Base-by-base conservation (phyloP, 2,888 invertebrate genomes). In the Cheilosia vernalis region DNA sequence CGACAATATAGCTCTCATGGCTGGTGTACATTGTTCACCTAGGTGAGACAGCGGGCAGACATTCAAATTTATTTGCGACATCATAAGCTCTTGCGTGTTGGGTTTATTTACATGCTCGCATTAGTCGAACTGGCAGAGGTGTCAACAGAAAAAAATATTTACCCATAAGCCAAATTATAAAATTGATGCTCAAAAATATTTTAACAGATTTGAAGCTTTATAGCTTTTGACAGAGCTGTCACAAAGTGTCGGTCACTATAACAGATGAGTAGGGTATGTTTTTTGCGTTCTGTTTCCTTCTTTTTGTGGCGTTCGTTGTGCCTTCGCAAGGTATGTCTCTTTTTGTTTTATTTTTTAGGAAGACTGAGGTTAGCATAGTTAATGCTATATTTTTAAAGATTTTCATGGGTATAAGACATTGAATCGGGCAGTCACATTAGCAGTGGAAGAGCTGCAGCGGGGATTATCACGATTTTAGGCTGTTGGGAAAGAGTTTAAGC, bases 231-330 rank as follows among this genome's bases (percentile, higher is more conserved):
- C 58, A 58, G 37, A 17, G 70, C 63, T 72, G 70, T 72, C 79
- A 66, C 17, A 60, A 79, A 66, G 51, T 72, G 72, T 72, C 79
- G 72, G 72, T 79, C 72, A 60, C 79, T 64, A 72, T 79, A 61
- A 72, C 60, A 51, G 58, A 58, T 72, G 72, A 79, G 79, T 79
- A 72, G 79, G 79, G 79, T 72, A 58, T 70, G 30, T 56, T 42
- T 24, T 44, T 4, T 13, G 13, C 15, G 44, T 27, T 40, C 15
- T 19, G 9, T 55, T 51, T 66, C 19, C 58, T 51, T 21, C 47
- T 37, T 47, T 37, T 13, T 37, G 37, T 2, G 13, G 37, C 4
- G 37, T 10, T 37, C 30, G 13, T 37, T 13, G 37, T 37, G 10
- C 2, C 27, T 27, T 27, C 9, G 9, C 30, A 30, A 30, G 30